Base-by-base conservation (phyloP, 2,888 invertebrate species). In the Allacma fusca region DNA sequence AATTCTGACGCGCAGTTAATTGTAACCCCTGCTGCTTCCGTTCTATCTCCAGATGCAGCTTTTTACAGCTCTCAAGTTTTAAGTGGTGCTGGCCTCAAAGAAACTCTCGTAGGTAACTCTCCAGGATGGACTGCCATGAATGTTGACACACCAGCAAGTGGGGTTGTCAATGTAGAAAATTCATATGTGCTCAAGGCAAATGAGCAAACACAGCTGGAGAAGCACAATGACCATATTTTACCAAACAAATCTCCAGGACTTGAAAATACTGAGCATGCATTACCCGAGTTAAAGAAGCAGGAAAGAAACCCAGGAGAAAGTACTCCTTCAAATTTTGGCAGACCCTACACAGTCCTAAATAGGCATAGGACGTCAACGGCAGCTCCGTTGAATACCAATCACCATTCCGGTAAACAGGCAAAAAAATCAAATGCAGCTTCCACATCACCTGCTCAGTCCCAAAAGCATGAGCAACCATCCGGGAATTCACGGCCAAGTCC, bases 1-100 rank as follows among this genome's bases (percentile, higher is more conserved):
- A 80, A 78, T 34, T 78, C 78, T 0, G 68, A 67, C 34, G 34
- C 77, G 57, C 21, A 76, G 4, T 73, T 78, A 34, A 29, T 75
- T 34, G 19, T 77, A 69, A n/a, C 78, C 73, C 23, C n/a, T n/a
- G 13, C 50, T 72, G n/a, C 44, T 23, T 16, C 24, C 26, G 7
- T 21, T 1, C 12, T 12, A 64, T 19, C 26, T 2, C 26, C 26
- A 26, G 5, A 26, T 24, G 28, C 23, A 23, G 21, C 28, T 19
- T 5, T 24, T 59, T 5, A 57, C n/a, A 4, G 4, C 23, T 23
- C 21, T 13, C 19, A 59, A 2, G 23, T 21, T 57, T 21, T 16
- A 57, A 24, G n/a, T 4, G n/a, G 12, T 59, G n/a, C 24, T 13
- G 16, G 2, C 21, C 13, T 16, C 2, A 21, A 21, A 21, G 21